A percentile compares a stretch with the other conserved stretches of the same genome.
Conservation (phyloP, 2,888 invertebrate genomes). For the Dynastes maya region DNA sequence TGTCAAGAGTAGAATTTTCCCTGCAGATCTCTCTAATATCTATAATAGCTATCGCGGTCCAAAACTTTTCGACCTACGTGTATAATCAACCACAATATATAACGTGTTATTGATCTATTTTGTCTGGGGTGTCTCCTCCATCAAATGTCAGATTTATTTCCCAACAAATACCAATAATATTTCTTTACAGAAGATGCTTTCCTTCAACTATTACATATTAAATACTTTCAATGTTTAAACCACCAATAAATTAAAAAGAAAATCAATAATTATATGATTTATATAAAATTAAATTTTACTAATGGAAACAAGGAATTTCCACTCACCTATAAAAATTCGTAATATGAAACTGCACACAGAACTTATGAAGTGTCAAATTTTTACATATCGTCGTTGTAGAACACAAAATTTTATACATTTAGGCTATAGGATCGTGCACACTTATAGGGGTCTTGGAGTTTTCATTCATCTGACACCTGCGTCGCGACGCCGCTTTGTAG, state of each 20-base stretch:
- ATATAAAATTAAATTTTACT: not conserved
- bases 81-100: slow-evolving; percentile 11
- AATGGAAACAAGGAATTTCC: not conserved
- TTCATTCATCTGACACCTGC: slow-evolving; percentile 52
- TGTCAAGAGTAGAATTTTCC: not conserved
- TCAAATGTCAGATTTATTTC: not conserved
- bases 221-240: too few species aligned
- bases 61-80: slow-evolving; percentile 8
- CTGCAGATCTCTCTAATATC: not conserved
- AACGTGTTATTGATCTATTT: slow-evolving; percentile 50
- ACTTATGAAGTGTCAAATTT: slow-evolving; percentile 53
- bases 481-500: slow-evolving; percentile 45
- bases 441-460: slow-evolving; percentile 49
- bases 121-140: slow-evolving; percentile 45
- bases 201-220: too few species aligned
- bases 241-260: not conserved
- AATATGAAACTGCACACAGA: slow-evolving; percentile 36
- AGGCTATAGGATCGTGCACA: slow-evolving; percentile 52
- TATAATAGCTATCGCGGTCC: not conserved
- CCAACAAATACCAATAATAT: slow-evolving; percentile 6
- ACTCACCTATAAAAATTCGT: slow-evolving; percentile 49
- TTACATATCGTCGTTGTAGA: slow-evolving; percentile 58
- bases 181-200: too few species aligned
- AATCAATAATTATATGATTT: not conserved
- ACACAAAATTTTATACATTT: slow-evolving; percentile 58